Conservation (phyloP, 2,113 vertebrate genomes). For the Thalassarche chlororhynchos region DNA sequence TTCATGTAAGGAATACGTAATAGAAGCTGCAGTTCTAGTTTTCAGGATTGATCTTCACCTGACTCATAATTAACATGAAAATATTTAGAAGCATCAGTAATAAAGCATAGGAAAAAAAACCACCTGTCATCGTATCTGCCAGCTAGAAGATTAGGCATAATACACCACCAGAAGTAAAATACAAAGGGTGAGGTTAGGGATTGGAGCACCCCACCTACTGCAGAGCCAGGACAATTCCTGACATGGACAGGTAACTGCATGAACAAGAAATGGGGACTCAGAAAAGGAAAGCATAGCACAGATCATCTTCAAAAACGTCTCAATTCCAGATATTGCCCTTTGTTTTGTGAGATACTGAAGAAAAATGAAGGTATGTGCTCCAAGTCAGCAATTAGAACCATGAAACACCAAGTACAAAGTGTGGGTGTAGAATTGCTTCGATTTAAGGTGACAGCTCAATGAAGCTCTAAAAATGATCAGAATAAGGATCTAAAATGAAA, state of each 20-base stretch:
- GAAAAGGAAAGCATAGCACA: background rate
- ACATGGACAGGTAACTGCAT: accelerated
- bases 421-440: background rate
- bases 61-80: background rate
- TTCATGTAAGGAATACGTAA: background rate
- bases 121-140: background rate
- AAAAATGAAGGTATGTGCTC: background rate
- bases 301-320: background rate
- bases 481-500: background rate
- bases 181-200: background rate
- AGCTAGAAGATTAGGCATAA: background rate
- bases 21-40: background rate
- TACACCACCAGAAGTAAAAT: background rate
- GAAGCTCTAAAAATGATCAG: background rate
- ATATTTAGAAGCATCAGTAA: background rate
- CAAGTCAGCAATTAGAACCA: background rate
- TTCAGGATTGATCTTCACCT: background rate
- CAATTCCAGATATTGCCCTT: background rate
- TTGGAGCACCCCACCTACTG: background rate
- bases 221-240: background rate
- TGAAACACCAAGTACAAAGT: background rate
- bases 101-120: background rate
- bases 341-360: background rate
- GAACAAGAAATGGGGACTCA: background rate
- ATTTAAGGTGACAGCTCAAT: background rate